Percentiles rank a stretch among this genome's conserved stretches.
Conservation (phyloP, 1,140 invertebrate genomes). For the Xylocopa sonorina region DNA sequence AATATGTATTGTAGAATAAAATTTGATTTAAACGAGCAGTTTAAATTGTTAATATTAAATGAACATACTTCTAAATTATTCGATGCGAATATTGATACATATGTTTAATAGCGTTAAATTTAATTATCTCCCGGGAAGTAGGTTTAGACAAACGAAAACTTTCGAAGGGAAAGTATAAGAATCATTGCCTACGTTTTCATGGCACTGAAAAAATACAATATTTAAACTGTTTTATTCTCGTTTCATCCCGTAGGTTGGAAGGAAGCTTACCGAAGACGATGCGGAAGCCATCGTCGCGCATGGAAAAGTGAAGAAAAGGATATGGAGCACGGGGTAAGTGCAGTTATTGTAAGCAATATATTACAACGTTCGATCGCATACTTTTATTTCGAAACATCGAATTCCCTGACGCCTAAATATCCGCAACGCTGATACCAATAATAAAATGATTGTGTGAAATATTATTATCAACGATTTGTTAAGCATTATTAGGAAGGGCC, state of each 20-base stretch:
- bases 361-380: conserved; percentile 60
- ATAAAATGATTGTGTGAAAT: conserved; percentile 62
- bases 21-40: background rate
- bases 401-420: conserved; percentile 58
- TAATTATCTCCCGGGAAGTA: too few relatives aligned
- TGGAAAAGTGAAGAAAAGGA: background rate
- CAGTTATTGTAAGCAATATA: conserved; percentile 17
- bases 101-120: too few relatives aligned
- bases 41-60: background rate
- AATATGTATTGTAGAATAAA: too few relatives aligned
- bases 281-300: too few relatives aligned
- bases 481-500: conserved; percentile 59
- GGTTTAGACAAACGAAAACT: too few relatives aligned
- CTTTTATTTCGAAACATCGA: conserved; percentile 69
- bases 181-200: too few relatives aligned
- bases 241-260: too few relatives aligned
- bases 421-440: conserved; percentile 59
- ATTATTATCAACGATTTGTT: conserved; percentile 63
- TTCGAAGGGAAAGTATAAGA: too few relatives aligned
- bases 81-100: background rate
- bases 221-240: too few relatives aligned
- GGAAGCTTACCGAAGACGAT: too few relatives aligned
- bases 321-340: background rate
- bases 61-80: background rate
- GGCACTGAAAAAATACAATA: too few relatives aligned